Conservation (phyloP, 1,140 invertebrate species). For the Anastrepha ludens region DNA sequence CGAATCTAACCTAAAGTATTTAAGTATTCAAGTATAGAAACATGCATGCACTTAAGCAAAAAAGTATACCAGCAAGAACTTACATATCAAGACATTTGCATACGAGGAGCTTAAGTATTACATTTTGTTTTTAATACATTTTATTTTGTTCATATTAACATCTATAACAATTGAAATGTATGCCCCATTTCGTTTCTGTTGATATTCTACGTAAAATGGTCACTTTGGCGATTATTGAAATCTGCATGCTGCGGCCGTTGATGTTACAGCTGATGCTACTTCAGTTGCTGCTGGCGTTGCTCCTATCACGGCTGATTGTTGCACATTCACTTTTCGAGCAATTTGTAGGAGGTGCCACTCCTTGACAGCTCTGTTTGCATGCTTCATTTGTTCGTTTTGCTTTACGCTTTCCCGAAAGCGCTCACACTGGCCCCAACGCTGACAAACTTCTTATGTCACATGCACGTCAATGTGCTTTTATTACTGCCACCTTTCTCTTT, state of each 20-base stretch:
- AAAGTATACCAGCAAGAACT: too few relatives aligned
- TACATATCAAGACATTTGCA: too few relatives aligned
- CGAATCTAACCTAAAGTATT: too few relatives aligned
- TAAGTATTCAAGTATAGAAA: neutral
- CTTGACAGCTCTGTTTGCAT: slow-evolving; percentile 25
- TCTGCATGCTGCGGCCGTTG: neutral
- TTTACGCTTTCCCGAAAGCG: neutral
- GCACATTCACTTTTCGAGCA: slow-evolving; percentile 29
- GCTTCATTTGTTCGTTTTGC: slow-evolving; percentile 15
- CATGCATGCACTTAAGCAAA: neutral
- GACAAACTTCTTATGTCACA: slow-evolving; percentile 41
- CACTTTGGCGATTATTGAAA: neutral
- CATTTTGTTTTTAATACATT: too few relatives aligned
- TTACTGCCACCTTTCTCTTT: slow-evolving; percentile 40
- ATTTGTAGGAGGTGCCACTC: slow-evolving; percentile 38
- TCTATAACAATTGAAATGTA: too few relatives aligned
- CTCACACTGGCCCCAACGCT: neutral
- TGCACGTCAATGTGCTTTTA: neutral
- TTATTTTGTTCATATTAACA: too few relatives aligned
- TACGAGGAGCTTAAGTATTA: too few relatives aligned
- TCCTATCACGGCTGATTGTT: neutral
- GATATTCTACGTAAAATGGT: neutral
- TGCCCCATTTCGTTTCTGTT: neutral
- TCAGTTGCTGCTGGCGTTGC: neutral
- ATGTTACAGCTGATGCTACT: neutral